A percentile compares a stretch with the other conserved stretches of the same genome.
These are phyloP conservation scores for Globia sparganii DNA, from an alignment of 2,888 invertebrate species.

Conservation along the genomic window DNA sequence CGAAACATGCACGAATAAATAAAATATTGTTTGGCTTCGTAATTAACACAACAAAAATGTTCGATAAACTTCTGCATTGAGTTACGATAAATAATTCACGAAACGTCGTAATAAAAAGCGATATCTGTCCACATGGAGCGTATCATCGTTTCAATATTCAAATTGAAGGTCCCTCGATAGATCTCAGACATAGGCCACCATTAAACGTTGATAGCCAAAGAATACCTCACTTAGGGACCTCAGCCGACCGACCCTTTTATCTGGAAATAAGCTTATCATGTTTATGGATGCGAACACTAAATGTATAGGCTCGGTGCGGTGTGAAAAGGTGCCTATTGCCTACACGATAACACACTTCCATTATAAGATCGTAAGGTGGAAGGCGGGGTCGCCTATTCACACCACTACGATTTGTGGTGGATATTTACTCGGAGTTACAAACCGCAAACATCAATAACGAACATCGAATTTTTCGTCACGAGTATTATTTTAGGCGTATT, in stretches of 20 bases:
- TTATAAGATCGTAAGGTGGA: conserved; percentile 76
- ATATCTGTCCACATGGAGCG: conserved; percentile 71
- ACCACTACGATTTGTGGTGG: conserved; percentile 67
- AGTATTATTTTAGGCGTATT: conserved; percentile 38
- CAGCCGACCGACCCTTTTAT: conserved; percentile 87
- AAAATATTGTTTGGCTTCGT: conserved; percentile 12
- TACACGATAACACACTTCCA: conserved; percentile 81
- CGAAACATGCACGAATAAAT: conserved; percentile 16
- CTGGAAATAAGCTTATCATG: conserved; percentile 89
- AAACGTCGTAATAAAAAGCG: conserved; percentile 78
- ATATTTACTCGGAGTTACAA: conserved; percentile 59
- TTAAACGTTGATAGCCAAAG: conserved; percentile 87
- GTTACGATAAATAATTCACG: conserved; percentile 70
- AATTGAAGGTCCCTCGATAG: conserved; percentile 84
- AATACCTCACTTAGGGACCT: conserved; percentile 86
- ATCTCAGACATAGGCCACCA: conserved; percentile 85
- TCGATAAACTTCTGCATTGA: conserved; percentile 22
- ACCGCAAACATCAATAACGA: conserved; percentile 60
- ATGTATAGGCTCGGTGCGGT: conserved; percentile 78
- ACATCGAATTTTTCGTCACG: conserved; percentile 51
- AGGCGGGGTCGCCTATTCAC: conserved; percentile 72
- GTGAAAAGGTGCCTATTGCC: conserved; percentile 79
- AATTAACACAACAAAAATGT: conserved; percentile 39
- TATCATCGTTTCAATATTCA: conserved; percentile 86
- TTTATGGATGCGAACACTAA: conserved; percentile 84